Evolutionary conservation across 2,888 invertebrate species (phyloP).

Genomic region (Stenoptilia bipunctidactyla): DNA sequence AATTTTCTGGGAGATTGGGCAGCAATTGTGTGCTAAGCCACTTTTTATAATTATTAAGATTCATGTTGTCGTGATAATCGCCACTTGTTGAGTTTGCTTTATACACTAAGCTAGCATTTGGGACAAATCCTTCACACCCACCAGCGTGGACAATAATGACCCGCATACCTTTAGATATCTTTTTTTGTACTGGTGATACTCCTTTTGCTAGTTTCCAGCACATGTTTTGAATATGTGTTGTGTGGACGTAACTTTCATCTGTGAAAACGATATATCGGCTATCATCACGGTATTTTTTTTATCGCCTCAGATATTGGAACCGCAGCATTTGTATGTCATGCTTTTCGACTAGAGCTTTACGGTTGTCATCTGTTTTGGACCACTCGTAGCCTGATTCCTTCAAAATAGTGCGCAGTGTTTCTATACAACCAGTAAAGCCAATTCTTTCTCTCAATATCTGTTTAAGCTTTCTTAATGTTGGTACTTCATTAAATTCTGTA

Average conservation of each 20-base stretch:
- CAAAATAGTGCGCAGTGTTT: too few relatives aligned
- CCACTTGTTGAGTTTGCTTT: neutral
- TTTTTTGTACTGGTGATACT: neutral
- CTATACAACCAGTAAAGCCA: too few relatives aligned
- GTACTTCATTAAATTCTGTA: too few relatives aligned
- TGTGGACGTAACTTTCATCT: slow-evolving; percentile 22
- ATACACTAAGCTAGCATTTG: slow-evolving; percentile 1
- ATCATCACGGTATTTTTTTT: slow-evolving; percentile 12
- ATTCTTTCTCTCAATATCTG: too few relatives aligned
- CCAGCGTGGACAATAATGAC: slow-evolving; percentile 9
- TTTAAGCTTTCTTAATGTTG: too few relatives aligned
- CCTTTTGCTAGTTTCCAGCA: slow-evolving; percentile 17
- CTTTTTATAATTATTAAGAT: slow-evolving; percentile 12
- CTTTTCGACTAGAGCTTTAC: too few relatives aligned
- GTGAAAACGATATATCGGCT: slow-evolving; percentile 20
- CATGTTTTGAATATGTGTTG: slow-evolving; percentile 15
- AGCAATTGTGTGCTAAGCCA: slow-evolving; percentile 12
- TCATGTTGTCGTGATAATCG: slow-evolving; percentile 12
- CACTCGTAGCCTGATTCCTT: too few relatives aligned
- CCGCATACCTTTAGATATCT: slow-evolving; percentile 2
- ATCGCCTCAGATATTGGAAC: too few relatives aligned
- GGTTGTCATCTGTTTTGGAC: too few relatives aligned
- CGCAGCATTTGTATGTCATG: too few relatives aligned
- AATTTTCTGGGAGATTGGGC: slow-evolving; percentile 9
- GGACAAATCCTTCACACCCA: slow-evolving; percentile 6